Base-by-base conservation (phyloP, 2,888 invertebrate genomes). In the Taphrorychus bicolor region DNA sequence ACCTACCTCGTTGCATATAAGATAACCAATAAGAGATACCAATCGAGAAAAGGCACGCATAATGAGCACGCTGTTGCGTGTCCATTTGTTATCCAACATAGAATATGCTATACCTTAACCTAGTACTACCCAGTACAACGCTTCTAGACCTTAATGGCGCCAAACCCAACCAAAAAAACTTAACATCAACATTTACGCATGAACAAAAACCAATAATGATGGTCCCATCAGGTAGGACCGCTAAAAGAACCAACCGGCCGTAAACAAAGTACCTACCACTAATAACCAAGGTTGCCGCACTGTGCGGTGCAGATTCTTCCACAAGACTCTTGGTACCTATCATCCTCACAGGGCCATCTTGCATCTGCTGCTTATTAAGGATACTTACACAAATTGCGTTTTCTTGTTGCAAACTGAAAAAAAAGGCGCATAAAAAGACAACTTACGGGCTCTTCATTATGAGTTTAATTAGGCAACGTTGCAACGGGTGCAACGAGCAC, bases 151-250 rank as follows among this genome's bases (percentile, higher is more conserved):
- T n/a, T n/a, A n/a, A n/a, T n/a, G n/a, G n/a, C n/a, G n/a, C n/a
- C n/a, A n/a, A n/a, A n/a, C n/a, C n/a, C n/a, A n/a, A n/a, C n/a
- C n/a, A n/a, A n/a, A n/a, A n/a, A n/a, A n/a, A n/a, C n/a, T n/a
- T n/a, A n/a, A n/a, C n/a, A n/a, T n/a, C n/a, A n/a, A n/a, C 59
- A 41, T 66, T 66, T 51, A 66, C 61, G 66, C 61, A 61, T 60
- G 60, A 66, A 24, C 42, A 61, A 42, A 57, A 61, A 57, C 61
- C 66, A 49, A 57, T 61, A 60, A 66, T 66, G 58, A 58, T 32
- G 59, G 59, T 65, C 51, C 64, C 63, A n/a, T n/a, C 53, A 65
- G 48, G 59, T 59, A 40, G 11, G 58, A 23, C 45, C 17, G 49
- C 21, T 21, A 32, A 21, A 48, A 57, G 41, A 51, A 57, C 58